Evolutionary conservation across 2,888 invertebrate genomes (phyloP), one percentile per base, ranked within the genome.

Genomic region (Cryptophagus acutangulus): DNA sequence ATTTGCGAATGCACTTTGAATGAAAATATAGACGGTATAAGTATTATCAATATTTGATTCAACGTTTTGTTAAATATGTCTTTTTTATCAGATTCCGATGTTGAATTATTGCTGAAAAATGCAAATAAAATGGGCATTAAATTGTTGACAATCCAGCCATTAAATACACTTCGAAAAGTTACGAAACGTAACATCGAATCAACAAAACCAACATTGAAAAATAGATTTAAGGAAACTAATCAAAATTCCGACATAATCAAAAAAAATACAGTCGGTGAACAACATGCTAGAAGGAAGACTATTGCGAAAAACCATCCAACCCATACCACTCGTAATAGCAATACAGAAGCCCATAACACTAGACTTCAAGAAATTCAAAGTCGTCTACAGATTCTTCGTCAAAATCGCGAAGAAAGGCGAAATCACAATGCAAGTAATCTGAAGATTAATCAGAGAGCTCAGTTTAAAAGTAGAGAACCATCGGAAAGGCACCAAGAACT

Each of bases 1-100:
- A 43, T 48, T 41, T 52, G 52, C 34, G 45, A 41, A 43, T 52
- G 52, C 36, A 38, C 29, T 4, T 17, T 45, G 36, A 40, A 44
- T 31, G 34, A 40, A 40, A 39, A 45, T 36, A 33, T 40, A 17
- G 46, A 48, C 40, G 48, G 52, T 52, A 41, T 30, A 16, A 16
- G 24, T 38, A 29, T 10, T 40, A 14, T 10, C 24, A 9, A 4
- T 2, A 31, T 43, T 36, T 12, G 13, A 40, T 33, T 2, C 13
- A 30, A 31, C 3, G 26, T 30, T 31, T 26, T 18, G 13, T 8
- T 12, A 26, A 33, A 40, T 24, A 14, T 36, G 17, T 45, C 15
- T 36, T 43, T 13, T 28, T 20, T 41, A 28, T 10, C 33, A 49
- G 49, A 38, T 25, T 35, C 24, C 1, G 51, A 46, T 20, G 6